Conservation (phyloP, 2,888 invertebrate genomes). For the Sicus ferrugineus region DNA sequence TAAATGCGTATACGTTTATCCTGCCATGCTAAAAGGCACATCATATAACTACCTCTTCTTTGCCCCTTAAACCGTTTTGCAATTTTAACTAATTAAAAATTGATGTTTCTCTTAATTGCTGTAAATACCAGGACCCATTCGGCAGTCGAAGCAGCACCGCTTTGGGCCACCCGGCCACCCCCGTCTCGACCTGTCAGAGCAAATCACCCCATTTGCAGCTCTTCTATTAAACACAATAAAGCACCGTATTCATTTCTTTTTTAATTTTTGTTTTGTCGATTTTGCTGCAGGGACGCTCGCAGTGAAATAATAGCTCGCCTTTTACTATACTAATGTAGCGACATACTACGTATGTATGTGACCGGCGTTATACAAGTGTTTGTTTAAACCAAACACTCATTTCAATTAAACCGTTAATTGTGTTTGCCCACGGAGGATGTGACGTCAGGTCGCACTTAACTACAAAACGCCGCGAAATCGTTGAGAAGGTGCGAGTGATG, state of each 20-base stretch:
- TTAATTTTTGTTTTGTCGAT: too few relatives aligned
- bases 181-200: background rate
- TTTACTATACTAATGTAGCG: background rate
- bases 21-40: too few relatives aligned
- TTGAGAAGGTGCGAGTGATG: too few relatives aligned
- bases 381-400: conserved; percentile 10
- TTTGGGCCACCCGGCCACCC: background rate
- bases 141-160: background rate
- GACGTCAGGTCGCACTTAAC: too few relatives aligned
- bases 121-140: background rate
- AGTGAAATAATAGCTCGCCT: background rate
- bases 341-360: background rate
- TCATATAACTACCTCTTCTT: background rate
- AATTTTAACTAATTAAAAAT: background rate
- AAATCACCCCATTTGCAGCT: background rate
- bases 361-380: background rate
- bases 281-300: background rate
- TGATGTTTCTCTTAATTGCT: background rate
- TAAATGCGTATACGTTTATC: too few relatives aligned
- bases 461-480: too few relatives aligned
- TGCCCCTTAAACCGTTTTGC: background rate
- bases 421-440: background rate
- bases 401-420: conserved; percentile 1
- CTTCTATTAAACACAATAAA: background rate
- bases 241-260: too few relatives aligned